Evolutionary conservation across 1,140 invertebrate species (phyloP), one percentile per base, ranked within the genome.

Genomic region (Whitmania pigra): DNA sequence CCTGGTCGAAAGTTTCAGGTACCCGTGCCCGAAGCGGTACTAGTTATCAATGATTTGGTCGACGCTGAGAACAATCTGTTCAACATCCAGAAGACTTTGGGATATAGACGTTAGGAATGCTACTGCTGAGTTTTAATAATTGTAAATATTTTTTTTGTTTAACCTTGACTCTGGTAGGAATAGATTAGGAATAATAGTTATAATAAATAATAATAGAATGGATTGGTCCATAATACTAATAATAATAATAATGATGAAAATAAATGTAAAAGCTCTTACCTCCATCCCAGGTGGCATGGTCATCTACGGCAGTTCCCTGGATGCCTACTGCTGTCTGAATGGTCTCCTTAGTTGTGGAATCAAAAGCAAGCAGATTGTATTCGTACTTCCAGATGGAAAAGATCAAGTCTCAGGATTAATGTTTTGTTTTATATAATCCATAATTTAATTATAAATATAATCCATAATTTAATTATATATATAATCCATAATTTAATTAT

Each of bases 41-140:
- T 80, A 63, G 71, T 77, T 17, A 72, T 82, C 27, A 83, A 82
- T 77, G 80, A 82, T 76, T 73, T 73, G 13, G 79, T 77, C 73
- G 80, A 83, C 75, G 79, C 80, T 29, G 80, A 77, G 36, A 76
- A 79, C 15, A 74, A 76, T 6, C 75, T 82, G 2, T 77, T 79
- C 74, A 49, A 49, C 2, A 49, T 49, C 43, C 43, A 49, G 43
- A 49, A 49, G 43, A 49, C 43, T 11, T 17, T 49, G 43, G 43
- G 43, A 49, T 15, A 17, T 11, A 17, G 15, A 11, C 9, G 43
- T 49, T 49, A 49, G 43, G 13, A 4, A 1, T 36, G 31, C 6
- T 36, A 2, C 31, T 36, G 2, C 6, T 36, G 31, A 6, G 31
- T 36, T 36, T 36, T 6, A 3, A 36, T 3, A 57, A 20, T 25